Percentiles rank a stretch among this genome's conserved stretches.
phyloP scores from a whole-genome alignment of 2,113 vertebrate genomes.

The Saccopteryx bilineata region DNA sequence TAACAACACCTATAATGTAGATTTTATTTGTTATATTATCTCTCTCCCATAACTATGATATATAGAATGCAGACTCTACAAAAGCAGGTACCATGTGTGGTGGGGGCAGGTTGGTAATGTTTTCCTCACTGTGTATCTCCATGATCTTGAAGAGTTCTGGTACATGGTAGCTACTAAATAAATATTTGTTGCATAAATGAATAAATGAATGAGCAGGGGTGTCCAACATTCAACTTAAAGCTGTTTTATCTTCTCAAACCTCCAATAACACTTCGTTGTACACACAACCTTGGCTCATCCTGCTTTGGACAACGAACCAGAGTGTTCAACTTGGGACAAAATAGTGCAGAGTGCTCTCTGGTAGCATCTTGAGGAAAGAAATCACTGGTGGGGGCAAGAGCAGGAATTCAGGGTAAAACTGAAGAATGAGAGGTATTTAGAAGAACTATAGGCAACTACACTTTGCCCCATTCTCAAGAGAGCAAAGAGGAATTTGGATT shows the following conservation, averaged over 20 bases:
- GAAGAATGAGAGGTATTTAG: not conserved
- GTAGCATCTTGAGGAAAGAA: not conserved
- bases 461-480: not conserved
- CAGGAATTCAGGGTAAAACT: not conserved
- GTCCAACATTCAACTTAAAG: not conserved
- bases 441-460: not conserved
- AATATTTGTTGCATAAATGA: not conserved
- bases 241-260: not conserved
- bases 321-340: not conserved
- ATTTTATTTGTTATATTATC: slow-evolving; percentile 16
- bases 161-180: not conserved
- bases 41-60: not conserved
- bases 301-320: not conserved
- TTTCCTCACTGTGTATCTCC: not conserved
- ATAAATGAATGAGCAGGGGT: not conserved
- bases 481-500: not conserved
- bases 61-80: not conserved
- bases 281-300: not conserved
- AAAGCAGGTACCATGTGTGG: not conserved
- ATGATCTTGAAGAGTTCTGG: not conserved
- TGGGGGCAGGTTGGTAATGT: not conserved
- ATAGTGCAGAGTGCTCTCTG: not conserved
- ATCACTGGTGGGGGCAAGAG: not conserved
- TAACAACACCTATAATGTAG: not conserved
- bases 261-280: not conserved